These are phyloP conservation scores for Crotalus horridus DNA, from an alignment of 2,113 vertebrate species.

Conservation along the genomic window DNA sequence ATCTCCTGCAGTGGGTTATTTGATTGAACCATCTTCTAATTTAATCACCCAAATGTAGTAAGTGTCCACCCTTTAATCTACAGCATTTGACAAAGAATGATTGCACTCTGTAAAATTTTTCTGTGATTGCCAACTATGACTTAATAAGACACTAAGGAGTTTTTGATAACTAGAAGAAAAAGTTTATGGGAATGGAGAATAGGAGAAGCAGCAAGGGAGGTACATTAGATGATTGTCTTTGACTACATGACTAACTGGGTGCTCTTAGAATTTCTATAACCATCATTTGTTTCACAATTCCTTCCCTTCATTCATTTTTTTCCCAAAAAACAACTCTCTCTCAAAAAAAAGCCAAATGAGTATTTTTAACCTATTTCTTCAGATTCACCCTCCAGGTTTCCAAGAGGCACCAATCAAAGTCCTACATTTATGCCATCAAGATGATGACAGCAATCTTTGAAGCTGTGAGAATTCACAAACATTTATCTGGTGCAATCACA, in stretches of 20 bases:
- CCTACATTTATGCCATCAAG: slow-evolving; percentile 59
- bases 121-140: background rate
- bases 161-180: background rate
- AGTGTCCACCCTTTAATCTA: background rate
- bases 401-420: slow-evolving; percentile 45
- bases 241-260: background rate
- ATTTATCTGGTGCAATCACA: slow-evolving; percentile 47
- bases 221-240: background rate
- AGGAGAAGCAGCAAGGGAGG: background rate
- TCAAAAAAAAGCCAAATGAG: slow-evolving; percentile 19
- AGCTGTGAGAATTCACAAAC: slow-evolving; percentile 47
- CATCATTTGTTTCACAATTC: background rate
- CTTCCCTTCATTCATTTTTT: background rate
- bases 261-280: background rate
- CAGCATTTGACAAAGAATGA: background rate
- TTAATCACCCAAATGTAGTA: background rate
- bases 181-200: background rate
- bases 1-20: background rate
- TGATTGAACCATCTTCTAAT: background rate
- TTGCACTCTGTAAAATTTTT: background rate
- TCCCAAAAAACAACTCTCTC: slow-evolving; percentile 16
- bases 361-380: slow-evolving; percentile 51
- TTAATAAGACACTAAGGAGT: background rate
- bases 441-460: slow-evolving; percentile 62
- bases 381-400: slow-evolving; percentile 25